These are phyloP conservation scores for Zaprionus lineosus DNA, from an alignment of 2,888 invertebrate genomes.

Conservation along the genomic window DNA sequence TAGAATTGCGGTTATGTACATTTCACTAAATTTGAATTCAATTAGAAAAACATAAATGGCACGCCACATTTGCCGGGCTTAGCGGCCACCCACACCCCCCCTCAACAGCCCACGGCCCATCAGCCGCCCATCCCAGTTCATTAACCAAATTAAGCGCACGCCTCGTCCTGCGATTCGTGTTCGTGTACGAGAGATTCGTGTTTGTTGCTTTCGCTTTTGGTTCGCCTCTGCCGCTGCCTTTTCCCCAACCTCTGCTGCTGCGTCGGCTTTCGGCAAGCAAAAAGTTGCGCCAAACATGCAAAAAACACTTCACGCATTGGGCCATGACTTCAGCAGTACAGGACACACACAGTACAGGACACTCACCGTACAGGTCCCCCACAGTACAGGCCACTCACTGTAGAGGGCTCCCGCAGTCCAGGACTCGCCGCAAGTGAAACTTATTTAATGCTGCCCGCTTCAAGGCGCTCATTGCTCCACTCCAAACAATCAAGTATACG, in stretches of 20 bases:
- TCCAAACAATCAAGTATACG: constrained; percentile 67
- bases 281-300: constrained; percentile 36
- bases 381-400: too few relatives aligned
- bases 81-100: constrained; percentile 9
- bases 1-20: constrained; percentile 52
- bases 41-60: constrained; percentile 51
- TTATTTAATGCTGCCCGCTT: constrained; percentile 48
- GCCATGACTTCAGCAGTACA: too few relatives aligned
- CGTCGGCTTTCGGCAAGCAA: constrained; percentile 15
- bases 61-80: neutral
- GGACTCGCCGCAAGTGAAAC: constrained; percentile 19
- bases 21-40: constrained; percentile 61
- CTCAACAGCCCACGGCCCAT: too few relatives aligned
- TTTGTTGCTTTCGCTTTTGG: too few relatives aligned
- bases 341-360: too few relatives aligned
- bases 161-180: too few relatives aligned
- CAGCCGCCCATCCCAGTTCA: too few relatives aligned
- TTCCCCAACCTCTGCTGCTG: too few relatives aligned
- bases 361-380: too few relatives aligned
- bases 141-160: constrained; percentile 64
- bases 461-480: constrained; percentile 27
- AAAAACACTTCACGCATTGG: constrained; percentile 47
- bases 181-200: too few relatives aligned
- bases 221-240: too few relatives aligned
- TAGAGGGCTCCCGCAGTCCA: too few relatives aligned